Evolutionary conservation across 1,140 invertebrate genomes (phyloP).

Genomic region (Trachymyrmex septentrionalis): DNA sequence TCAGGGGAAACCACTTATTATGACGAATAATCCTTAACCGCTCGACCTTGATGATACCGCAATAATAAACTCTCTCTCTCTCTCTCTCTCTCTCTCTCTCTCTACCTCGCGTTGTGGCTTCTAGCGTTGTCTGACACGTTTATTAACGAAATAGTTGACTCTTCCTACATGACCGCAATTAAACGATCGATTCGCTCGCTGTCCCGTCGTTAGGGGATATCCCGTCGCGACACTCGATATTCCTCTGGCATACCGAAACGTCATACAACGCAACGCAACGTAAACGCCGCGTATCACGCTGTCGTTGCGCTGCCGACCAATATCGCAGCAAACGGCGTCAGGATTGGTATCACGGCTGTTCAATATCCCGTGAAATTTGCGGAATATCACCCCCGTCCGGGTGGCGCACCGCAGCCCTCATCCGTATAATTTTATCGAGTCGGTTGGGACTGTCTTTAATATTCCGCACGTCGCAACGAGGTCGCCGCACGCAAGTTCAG

Average conservation of each 20-base stretch:
- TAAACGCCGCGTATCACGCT: background rate
- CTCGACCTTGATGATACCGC: constrained; percentile 32
- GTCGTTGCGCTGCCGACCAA: constrained; percentile 31
- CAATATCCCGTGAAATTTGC: constrained; percentile 44
- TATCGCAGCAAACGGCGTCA: constrained; percentile 6
- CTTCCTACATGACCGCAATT: constrained; percentile 22
- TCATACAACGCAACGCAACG: constrained; percentile 16
- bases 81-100: background rate
- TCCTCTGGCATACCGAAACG: constrained; percentile 23
- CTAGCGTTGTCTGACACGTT: constrained; percentile 6
- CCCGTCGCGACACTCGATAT: constrained; percentile 36
- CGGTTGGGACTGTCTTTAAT: background rate
- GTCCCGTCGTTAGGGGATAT: background rate
- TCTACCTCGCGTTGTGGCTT: background rate
- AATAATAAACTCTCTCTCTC: constrained; percentile 31
- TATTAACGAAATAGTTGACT: constrained; percentile 49
- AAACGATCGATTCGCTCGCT: constrained; percentile 37
- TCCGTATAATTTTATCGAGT: constrained; percentile 38
- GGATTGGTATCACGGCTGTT: constrained; percentile 22
- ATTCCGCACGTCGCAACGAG: constrained; percentile 17
- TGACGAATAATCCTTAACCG: constrained; percentile 46
- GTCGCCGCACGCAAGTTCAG: constrained; percentile 32
- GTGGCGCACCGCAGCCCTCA: background rate
- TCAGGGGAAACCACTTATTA: constrained; percentile 33
- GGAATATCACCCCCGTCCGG: constrained; percentile 17